A percentile compares a stretch with the other conserved stretches of the same genome.
Conservation (phyloP, 2,113 vertebrate genomes). For the Leucopternis melanops region DNA sequence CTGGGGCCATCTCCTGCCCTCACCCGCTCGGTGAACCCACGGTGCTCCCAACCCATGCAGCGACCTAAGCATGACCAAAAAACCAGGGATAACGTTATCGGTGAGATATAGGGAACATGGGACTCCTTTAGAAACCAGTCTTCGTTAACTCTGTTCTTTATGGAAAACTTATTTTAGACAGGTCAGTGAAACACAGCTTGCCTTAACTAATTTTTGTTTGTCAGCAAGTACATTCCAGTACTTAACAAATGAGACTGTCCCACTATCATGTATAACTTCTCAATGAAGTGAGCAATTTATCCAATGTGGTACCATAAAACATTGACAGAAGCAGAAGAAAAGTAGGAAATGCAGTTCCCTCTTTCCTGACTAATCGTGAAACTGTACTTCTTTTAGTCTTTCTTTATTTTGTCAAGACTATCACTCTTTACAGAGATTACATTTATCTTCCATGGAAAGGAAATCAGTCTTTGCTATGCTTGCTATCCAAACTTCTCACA, state of each 20-base stretch:
- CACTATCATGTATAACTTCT: neutral
- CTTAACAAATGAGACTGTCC: neutral
- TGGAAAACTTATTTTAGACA: neutral
- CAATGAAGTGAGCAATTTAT: neutral
- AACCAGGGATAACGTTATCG: neutral
- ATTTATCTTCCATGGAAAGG: neutral
- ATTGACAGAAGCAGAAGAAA: neutral
- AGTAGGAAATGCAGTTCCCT: neutral
- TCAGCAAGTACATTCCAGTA: neutral
- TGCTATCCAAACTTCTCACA: neutral
- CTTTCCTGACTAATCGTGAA: neutral
- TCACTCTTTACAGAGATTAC: neutral
- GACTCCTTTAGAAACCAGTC: neutral
- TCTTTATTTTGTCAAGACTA: neutral
- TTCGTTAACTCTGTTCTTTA: neutral
- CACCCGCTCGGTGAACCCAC: neutral
- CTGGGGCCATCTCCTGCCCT: neutral
- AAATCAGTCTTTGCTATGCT: neutral
- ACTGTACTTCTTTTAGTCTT: neutral
- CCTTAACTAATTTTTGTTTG: neutral
- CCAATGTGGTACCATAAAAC: neutral
- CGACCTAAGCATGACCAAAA: neutral
- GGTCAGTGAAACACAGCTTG: neutral
- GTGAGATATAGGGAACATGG: neutral
- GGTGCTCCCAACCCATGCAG: fast-evolving